A percentile compares a stretch with the other conserved stretches of the same genome.
phyloP scores from a whole-genome alignment of 2,888 invertebrate genomes.

The Pyrrhosoma nymphula region DNA sequence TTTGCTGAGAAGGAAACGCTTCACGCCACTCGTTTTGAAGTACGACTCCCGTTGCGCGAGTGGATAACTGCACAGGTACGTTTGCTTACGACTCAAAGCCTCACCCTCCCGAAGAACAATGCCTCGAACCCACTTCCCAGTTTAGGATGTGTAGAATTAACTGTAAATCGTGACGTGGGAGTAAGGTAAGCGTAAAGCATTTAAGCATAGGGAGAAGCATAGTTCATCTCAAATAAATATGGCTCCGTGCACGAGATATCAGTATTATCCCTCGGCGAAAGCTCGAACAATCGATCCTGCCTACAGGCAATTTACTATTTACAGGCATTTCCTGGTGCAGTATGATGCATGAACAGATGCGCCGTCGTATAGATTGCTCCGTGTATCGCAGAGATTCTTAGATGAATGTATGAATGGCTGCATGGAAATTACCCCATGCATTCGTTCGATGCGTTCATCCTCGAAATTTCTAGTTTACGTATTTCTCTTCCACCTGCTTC shows the following conservation, averaged over 20 bases:
- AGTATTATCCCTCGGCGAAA: no score
- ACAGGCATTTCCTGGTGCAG: no score
- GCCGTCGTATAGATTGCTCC: no score
- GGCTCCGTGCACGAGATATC: background rate
- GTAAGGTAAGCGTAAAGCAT: background rate
- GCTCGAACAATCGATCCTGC: no score
- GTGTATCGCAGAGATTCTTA: no score
- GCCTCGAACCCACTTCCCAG: background rate
- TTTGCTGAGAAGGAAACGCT: background rate
- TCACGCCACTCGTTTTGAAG: background rate
- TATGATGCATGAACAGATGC: no score
- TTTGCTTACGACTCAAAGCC: background rate
- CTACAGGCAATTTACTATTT: no score
- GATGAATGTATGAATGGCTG: no score
- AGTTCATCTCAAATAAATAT: background rate
- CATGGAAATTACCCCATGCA: no score
- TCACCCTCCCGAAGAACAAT: background rate
- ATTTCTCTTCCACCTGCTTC: no score
- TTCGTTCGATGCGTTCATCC: no score
- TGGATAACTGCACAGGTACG: background rate
- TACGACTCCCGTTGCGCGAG: background rate
- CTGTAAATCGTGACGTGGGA: background rate
- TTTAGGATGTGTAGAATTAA: background rate
- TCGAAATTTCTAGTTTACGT: no score
- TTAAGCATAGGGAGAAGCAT: background rate